These are phyloP conservation scores for Urocynchramus pylzowi DNA, from an alignment of 2,113 vertebrate species.

Conservation along the genomic window DNA sequence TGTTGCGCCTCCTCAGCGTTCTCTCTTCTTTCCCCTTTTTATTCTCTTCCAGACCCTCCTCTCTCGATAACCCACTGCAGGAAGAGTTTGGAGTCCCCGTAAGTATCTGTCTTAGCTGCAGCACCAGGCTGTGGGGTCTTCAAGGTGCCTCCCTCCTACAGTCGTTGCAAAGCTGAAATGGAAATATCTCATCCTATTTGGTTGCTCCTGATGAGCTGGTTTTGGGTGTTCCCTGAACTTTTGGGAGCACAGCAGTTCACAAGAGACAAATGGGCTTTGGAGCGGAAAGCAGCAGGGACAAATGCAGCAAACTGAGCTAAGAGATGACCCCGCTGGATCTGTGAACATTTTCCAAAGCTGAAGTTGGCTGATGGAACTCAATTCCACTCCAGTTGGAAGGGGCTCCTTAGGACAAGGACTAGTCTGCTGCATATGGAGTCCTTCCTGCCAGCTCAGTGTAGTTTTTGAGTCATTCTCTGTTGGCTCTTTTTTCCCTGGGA, in stretches of 20 bases:
- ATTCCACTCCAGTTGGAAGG: background rate
- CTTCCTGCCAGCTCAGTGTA: background rate
- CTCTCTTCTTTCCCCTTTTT: conserved; percentile 55
- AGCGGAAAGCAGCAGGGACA: background rate
- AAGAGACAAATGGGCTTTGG: background rate
- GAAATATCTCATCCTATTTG: background rate
- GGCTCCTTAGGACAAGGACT: background rate
- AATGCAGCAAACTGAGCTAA: background rate
- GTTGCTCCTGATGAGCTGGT: background rate
- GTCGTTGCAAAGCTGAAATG: background rate
- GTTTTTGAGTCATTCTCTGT: background rate
- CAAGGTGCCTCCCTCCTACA: background rate
- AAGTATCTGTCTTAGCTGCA: conserved; percentile 73
- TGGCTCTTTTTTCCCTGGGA: background rate
- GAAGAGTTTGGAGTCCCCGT: conserved; percentile 99
- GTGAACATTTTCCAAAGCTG: background rate
- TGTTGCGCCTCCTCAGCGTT: conserved; percentile 60
- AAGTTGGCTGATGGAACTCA: background rate
- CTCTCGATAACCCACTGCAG: conserved; percentile 98
- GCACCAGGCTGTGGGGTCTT: background rate
- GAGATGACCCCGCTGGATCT: background rate
- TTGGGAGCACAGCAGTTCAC: background rate
- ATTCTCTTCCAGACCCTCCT: conserved; percentile 88
- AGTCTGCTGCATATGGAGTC: background rate
- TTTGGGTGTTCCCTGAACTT: background rate